phyloP scores from a whole-genome alignment of 2,113 vertebrate species.

The Narcine bancroftii region DNA sequence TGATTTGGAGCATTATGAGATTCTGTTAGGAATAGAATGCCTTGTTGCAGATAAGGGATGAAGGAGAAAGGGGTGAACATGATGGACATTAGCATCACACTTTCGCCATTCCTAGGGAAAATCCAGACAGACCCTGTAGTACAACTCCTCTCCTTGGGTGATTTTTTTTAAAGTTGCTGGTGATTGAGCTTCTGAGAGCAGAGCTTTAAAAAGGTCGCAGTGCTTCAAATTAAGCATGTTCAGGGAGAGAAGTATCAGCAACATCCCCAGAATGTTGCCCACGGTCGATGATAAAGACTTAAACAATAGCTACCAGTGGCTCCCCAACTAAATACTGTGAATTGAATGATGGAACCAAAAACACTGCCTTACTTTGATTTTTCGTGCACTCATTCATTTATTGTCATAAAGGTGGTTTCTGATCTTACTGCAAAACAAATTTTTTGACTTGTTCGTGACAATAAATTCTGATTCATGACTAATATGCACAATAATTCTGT shows the following conservation, averaged over 20 bases:
- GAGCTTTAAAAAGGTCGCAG: not conserved
- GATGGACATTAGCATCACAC: not conserved
- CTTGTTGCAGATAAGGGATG: not conserved
- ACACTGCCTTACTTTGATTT: no score
- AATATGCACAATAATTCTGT: not conserved
- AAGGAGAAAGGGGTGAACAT: not conserved
- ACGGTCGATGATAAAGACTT: not conserved
- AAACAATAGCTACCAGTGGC: not conserved
- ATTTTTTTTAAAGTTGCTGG: not conserved
- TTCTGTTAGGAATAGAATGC: not conserved
- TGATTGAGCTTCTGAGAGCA: not conserved
- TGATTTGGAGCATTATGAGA: not conserved
- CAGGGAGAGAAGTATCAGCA: not conserved
- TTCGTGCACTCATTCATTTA: no score
- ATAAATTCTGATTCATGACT: no score
- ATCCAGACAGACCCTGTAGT: not conserved
- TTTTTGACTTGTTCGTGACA: no score
- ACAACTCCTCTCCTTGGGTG: not conserved
- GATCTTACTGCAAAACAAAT: no score
- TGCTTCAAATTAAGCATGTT: not conserved
- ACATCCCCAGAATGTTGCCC: not conserved
- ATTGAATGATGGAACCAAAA: no score
- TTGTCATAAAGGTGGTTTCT: no score
- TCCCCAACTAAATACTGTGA: not conserved
- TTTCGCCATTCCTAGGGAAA: not conserved